These are phyloP conservation scores for Dinothrombium tinctorium DNA, from an alignment of 1,140 invertebrate species.

Conservation along the genomic window DNA sequence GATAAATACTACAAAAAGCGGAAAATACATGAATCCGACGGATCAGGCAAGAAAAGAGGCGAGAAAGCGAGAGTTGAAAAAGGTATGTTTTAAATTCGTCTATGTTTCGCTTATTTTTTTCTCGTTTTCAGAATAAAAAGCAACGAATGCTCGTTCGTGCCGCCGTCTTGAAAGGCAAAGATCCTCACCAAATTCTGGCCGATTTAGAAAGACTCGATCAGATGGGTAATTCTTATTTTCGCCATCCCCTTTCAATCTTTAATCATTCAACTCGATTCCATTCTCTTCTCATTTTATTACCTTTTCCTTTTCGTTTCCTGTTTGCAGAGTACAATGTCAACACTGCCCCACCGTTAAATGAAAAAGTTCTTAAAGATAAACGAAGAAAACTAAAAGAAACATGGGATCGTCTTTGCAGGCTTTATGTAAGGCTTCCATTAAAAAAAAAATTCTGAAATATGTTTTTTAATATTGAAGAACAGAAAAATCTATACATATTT, in stretches of 20 bases:
- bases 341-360: constrained; percentile 74
- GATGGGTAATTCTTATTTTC: no score
- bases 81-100: constrained; percentile 23
- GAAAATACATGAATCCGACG: constrained; percentile 98
- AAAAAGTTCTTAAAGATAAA: constrained; percentile 90
- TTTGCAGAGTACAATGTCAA: constrained; percentile 88
- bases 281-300: no score
- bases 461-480: neutral
- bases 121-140: constrained; percentile 47
- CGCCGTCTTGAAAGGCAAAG: constrained; percentile 93
- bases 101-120: constrained; percentile 4
- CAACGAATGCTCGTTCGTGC: constrained; percentile 81
- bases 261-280: no score
- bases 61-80: constrained; percentile 86
- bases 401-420: constrained; percentile 68
- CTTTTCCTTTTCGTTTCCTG: no score
- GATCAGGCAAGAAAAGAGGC: constrained; percentile 95
- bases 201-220: constrained; percentile 95
- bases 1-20: constrained; percentile 97
- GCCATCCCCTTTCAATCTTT: no score
- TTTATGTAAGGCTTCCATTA: constrained; percentile 69
- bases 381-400: constrained; percentile 85
- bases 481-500: constrained; percentile 7
- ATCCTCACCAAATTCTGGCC: constrained; percentile 71
- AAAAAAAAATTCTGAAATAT: neutral